Percentiles rank a stretch among this genome's conserved stretches.
These are phyloP conservation scores for Trematocara macrostoma DNA, from an alignment of 2,113 vertebrate genomes.

Conservation along the genomic window DNA sequence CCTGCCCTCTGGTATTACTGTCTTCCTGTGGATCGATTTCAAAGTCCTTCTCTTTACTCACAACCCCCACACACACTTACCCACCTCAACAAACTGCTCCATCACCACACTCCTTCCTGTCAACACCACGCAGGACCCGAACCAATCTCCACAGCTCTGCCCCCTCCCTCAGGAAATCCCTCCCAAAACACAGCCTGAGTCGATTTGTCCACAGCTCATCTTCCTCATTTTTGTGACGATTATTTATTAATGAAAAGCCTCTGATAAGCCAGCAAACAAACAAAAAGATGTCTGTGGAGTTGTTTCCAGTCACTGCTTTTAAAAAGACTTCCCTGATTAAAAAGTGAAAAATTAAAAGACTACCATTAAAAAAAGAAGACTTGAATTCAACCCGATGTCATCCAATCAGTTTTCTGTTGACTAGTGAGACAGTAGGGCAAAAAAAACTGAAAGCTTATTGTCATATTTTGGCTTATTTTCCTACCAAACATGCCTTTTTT, in stretches of 20 bases:
- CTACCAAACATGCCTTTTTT: not conserved
- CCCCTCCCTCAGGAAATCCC: not conserved
- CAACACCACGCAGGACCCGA: not conserved
- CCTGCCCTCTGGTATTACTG: not conserved
- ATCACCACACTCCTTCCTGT: not conserved
- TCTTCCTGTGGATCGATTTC: not conserved
- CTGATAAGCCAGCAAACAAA: not conserved
- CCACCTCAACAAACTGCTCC: not conserved
- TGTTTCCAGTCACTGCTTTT: not conserved
- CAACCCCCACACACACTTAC: not conserved
- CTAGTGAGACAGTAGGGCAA: not conserved
- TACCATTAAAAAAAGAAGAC: not conserved
- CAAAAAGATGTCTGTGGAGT: not conserved
- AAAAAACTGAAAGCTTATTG: not conserved
- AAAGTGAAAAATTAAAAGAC: not conserved
- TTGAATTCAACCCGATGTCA: not conserved
- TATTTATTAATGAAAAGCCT: not conserved
- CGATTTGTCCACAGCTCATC: not conserved
- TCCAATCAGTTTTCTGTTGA: not conserved
- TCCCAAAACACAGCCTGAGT: not conserved
- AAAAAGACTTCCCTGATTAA: not conserved
- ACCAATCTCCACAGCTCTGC: not conserved
- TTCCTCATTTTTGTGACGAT: not conserved
- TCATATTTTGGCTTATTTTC: not conserved
- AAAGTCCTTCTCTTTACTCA: not conserved